Evolutionary conservation across 2,797 vertebrate species (phyloP).

Genomic region (Otolemur crassicaudatus): DNA sequence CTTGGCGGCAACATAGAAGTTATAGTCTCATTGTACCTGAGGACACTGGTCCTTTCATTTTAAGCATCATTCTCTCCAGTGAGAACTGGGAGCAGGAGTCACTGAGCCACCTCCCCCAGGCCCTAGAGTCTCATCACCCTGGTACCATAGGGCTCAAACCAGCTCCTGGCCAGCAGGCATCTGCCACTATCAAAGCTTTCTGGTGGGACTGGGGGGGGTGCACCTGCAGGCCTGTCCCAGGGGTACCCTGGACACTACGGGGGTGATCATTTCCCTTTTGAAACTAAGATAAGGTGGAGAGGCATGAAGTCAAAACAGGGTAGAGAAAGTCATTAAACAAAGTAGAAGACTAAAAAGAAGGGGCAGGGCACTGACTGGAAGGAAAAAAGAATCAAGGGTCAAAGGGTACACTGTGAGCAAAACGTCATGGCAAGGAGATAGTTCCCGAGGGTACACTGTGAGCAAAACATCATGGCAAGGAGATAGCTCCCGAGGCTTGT

Average conservation of each 20-base stretch:
- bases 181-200: neutral
- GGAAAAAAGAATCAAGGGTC: neutral
- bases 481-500: neutral
- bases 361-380: neutral
- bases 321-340: neutral
- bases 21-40: neutral
- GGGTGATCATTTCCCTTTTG: neutral
- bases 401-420: neutral
- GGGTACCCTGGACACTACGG: too few species aligned
- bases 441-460: neutral
- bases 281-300: neutral
- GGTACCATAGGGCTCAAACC: neutral
- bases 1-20: neutral
- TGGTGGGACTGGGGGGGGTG: neutral
- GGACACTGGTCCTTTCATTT: neutral
- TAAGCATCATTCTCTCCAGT: neutral
- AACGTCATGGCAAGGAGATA: too few species aligned
- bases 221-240: neutral
- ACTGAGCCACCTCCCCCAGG: accelerated
- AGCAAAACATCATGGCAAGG: neutral
- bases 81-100: neutral
- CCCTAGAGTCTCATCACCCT: neutral
- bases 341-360: neutral
- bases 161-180: neutral
- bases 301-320: neutral